phyloP scores from a whole-genome alignment of 2,113 vertebrate genomes.

The Charina bottae region DNA sequence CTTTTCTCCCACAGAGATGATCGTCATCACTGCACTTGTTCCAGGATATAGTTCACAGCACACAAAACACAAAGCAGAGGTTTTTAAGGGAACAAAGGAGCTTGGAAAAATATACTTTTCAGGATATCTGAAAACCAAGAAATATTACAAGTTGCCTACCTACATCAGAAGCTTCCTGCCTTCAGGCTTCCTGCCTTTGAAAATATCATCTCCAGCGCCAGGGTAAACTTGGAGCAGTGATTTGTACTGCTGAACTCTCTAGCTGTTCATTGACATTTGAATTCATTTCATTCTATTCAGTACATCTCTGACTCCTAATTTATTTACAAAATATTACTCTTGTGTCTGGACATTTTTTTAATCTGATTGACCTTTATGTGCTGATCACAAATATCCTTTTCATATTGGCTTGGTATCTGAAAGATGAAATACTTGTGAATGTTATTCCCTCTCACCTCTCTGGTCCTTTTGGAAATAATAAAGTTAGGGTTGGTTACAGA shows the following conservation, averaged over 20 bases:
- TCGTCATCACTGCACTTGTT: background rate
- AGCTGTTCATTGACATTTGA: conserved; percentile 54
- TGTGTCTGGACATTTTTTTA: conserved; percentile 47
- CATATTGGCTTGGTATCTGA: conserved; percentile 38
- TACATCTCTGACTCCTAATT: conserved; percentile 38
- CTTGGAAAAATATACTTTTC: background rate
- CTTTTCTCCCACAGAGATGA: background rate
- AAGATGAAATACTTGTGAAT: conserved; percentile 25
- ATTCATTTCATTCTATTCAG: conserved; percentile 48
- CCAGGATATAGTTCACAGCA: conserved; percentile 2
- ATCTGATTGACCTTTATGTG: conserved; percentile 51
- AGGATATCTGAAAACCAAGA: conserved; percentile 14
- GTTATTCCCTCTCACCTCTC: background rate
- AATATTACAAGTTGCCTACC: background rate
- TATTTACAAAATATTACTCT: conserved; percentile 47
- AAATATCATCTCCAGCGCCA: conserved; percentile 16
- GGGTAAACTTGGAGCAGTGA: background rate
- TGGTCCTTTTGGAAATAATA: background rate
- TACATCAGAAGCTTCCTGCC: conserved; percentile 2
- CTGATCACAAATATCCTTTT: conserved; percentile 29
- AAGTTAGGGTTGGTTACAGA: background rate
- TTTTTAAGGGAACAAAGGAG: background rate
- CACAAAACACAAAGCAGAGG: background rate
- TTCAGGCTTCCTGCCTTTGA: conserved; percentile 17
- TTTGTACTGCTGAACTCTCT: conserved; percentile 15